Evolutionary conservation across 2,797 vertebrate species (phyloP).

Genomic region (Streptopelia turtur): DNA sequence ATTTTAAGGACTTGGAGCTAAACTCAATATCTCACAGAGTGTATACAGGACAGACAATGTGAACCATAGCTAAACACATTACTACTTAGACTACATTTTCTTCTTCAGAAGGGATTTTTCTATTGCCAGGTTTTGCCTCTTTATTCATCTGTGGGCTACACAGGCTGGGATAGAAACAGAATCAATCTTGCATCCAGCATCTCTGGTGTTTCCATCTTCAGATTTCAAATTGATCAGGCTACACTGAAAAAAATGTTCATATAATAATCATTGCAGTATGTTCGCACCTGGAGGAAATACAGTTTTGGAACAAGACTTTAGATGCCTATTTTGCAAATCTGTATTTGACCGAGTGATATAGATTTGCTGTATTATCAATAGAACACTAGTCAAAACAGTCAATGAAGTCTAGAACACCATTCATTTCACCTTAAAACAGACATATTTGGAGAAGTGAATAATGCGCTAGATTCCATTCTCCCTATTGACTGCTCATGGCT

Average conservation of each 20-base stretch:
- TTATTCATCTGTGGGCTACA: background rate
- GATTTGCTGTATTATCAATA: background rate
- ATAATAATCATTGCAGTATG: background rate
- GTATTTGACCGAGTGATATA: background rate
- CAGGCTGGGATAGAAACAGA: background rate
- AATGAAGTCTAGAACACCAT: background rate
- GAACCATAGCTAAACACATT: background rate
- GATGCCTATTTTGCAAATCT: background rate
- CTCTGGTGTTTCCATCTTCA: background rate
- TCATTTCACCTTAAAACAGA: background rate
- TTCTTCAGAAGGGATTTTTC: background rate
- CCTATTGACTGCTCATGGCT: background rate
- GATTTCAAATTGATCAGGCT: background rate
- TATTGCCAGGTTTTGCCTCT: background rate
- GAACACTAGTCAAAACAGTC: background rate
- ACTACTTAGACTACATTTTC: background rate
- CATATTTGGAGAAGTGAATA: background rate
- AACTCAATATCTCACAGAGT: background rate
- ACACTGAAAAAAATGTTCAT: background rate
- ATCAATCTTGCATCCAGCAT: background rate
- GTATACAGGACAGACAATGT: background rate
- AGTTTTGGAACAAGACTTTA: background rate
- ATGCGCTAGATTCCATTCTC: background rate
- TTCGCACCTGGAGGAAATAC: background rate
- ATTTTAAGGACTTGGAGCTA: background rate